Percentiles rank a stretch among this genome's conserved stretches.
Conservation (phyloP, 2,113 vertebrate species). For the Mormoops blainvillei region DNA sequence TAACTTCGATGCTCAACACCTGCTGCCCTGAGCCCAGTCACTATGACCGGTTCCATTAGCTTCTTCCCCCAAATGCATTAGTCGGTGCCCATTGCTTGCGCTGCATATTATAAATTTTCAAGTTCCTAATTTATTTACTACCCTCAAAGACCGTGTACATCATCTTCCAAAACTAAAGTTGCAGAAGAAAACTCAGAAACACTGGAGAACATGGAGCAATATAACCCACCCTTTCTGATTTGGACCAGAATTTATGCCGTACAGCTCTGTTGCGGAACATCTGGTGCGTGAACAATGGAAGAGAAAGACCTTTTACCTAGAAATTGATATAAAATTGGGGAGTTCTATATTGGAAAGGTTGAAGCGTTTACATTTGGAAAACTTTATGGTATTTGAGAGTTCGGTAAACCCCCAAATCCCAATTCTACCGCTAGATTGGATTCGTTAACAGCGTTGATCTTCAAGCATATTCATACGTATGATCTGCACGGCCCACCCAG, state of each 20-base stretch:
- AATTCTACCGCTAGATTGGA: neutral
- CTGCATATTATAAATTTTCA: neutral
- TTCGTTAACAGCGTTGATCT: neutral
- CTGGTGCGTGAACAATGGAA: too few relatives aligned
- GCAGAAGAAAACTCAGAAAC: neutral
- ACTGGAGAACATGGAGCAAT: neutral
- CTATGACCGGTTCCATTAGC: neutral
- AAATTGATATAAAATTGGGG: neutral
- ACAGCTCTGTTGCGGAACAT: neutral
- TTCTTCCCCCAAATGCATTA: neutral
- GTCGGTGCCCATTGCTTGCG: neutral
- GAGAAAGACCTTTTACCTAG: neutral
- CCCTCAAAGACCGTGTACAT: neutral
- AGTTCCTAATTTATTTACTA: neutral
- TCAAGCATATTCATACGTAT: neutral
- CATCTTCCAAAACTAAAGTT: neutral
- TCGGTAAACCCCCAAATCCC: neutral
- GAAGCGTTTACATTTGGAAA: neutral
- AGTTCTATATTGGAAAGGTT: neutral
- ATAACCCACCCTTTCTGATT: neutral
- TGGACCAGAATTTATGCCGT: neutral
- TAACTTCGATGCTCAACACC: neutral
- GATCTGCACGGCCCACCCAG: neutral
- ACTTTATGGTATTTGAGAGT: neutral
- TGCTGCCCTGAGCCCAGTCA: neutral